A percentile compares a stretch with the other conserved stretches of the same genome.
Evolutionary conservation across 2,888 invertebrate species (phyloP).

Genomic region (Rotaria macrura): DNA sequence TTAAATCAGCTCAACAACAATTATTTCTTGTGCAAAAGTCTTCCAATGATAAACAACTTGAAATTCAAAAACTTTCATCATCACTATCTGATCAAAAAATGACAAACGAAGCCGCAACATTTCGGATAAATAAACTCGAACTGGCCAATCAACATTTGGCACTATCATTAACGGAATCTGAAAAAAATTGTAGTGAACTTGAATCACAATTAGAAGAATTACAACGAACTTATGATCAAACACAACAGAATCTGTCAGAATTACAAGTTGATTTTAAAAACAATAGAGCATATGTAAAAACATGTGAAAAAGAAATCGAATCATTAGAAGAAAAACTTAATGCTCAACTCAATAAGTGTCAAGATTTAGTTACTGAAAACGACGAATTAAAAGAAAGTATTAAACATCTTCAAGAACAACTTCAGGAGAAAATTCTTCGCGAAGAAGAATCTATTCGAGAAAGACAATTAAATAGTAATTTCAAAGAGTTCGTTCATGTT

Average conservation of each 20-base stretch:
- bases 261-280: not conserved
- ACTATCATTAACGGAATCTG: not conserved
- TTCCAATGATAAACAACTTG: not conserved
- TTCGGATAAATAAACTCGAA: not conserved
- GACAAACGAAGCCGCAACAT: not conserved
- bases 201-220: not conserved
- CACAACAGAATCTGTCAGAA: not conserved
- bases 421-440: not conserved
- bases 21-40: not conserved
- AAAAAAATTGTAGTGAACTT: not conserved
- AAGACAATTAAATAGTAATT: conserved; percentile 4
- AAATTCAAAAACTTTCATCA: not conserved
- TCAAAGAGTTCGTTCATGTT: not conserved
- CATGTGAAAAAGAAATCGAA: not conserved
- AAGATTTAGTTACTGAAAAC: not conserved
- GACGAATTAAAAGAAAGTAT: not conserved
- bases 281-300: not conserved
- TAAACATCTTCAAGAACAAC: not conserved
- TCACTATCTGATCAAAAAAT: not conserved
- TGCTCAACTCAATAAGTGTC: not conserved
- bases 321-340: not conserved
- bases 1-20: not conserved
- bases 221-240: not conserved
- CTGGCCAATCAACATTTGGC: not conserved
- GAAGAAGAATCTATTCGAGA: not conserved